These are phyloP conservation scores for Ceratoteleas bidentatus DNA, from an alignment of 1,140 invertebrate species.

Conservation along the genomic window DNA sequence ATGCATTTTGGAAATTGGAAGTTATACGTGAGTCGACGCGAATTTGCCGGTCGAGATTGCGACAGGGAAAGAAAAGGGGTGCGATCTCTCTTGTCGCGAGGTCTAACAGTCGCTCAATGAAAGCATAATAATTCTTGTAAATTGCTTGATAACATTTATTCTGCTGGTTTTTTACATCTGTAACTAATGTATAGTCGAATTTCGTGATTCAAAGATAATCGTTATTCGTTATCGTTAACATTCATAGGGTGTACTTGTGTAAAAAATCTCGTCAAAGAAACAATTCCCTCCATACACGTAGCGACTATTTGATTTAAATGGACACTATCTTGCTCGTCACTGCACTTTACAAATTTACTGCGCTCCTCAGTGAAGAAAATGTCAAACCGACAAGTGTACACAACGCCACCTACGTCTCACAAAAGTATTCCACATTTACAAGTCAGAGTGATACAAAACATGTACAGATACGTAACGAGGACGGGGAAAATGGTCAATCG, in stretches of 20 bases:
- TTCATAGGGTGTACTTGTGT: conserved; percentile 61
- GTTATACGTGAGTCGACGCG: not conserved
- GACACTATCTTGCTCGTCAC: conserved; percentile 48
- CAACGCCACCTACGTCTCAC: not conserved
- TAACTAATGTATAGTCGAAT: conserved; percentile 72
- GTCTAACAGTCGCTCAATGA: too few species aligned
- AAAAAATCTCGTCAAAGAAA: conserved; percentile 56
- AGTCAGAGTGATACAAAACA: too few species aligned
- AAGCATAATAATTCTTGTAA: too few species aligned
- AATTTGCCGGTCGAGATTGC: too few species aligned
- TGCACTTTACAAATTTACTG: conserved; percentile 45
- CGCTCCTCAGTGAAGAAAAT: conserved; percentile 28
- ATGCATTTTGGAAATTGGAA: conserved; percentile 22
- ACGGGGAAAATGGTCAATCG: too few species aligned
- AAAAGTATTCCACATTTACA: too few species aligned
- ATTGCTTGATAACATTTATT: conserved; percentile 75
- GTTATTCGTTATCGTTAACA: conserved; percentile 58
- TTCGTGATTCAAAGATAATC: conserved; percentile 65
- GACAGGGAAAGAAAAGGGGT: conserved; percentile 13
- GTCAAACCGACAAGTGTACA: conserved; percentile 7
- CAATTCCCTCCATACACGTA: conserved; percentile 41
- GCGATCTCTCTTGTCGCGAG: too few species aligned
- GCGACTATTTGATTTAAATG: conserved; percentile 55
- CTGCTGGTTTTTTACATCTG: conserved; percentile 56
- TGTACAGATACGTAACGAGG: too few species aligned